Evolutionary conservation across 2,888 invertebrate genomes (phyloP), one percentile per base, ranked within the genome.

Genomic region (Tridacna gigas): DNA sequence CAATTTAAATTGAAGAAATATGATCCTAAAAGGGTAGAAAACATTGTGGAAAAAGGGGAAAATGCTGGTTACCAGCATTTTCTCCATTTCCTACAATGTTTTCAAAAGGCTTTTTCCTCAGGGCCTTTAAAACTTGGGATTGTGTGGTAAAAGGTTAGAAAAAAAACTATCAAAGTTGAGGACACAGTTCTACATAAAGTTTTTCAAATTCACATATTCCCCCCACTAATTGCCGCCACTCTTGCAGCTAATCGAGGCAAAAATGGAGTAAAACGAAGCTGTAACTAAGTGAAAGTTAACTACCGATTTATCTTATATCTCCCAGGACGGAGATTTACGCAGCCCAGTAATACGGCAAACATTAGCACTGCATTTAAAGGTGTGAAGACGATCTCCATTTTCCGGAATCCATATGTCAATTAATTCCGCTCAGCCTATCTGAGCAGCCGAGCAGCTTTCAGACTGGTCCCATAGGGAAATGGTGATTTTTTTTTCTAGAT

Each of bases 341-440:
- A 78, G 82, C 77, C 66, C 79, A 61, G 67, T 80, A 80, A 79
- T 82, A 80, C 79, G 60, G 56, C 28, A 80, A 80, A 87, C 86
- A 87, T 87, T 87, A 87, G 80, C 84, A 74, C 79, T 83, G 82
- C 86, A 84, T 87, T 87, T 84, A 75, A 48, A 83, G 74, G 87
- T 84, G 87, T 87, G 84, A 87, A 87, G 77, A 65, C 80, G 65
- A 80, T 84, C 74, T 80, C 82, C 66, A 65, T 71, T 77, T 74
- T 75, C 75, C 47, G 76, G 65, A 75, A 60, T 77, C 84, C 84
- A 86, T 87, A 87, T 87, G 86, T 83, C 84, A 86, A 82, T 84
- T 83, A 82, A 86, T 82, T 80, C 78, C 45, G 51, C 48, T 73
- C 85, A 71, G 79, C 79, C 79, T 82, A 75, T 80, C 75, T 61